Evolutionary conservation across 2,888 invertebrate species (phyloP).

Genomic region (Alentia gelatinosa): DNA sequence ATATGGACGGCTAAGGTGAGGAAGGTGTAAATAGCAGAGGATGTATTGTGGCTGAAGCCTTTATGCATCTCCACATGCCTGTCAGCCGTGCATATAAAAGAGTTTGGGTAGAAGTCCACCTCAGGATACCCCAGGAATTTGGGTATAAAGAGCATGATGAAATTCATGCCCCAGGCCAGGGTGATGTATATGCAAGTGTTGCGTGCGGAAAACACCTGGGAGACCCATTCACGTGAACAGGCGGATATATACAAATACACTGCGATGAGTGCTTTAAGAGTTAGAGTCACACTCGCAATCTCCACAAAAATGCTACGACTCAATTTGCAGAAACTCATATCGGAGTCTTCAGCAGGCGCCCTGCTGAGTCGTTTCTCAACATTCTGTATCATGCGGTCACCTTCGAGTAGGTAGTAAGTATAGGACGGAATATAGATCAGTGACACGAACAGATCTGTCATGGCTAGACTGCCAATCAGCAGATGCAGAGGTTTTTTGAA

Average conservation of each 20-base stretch:
- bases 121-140: slow-evolving; percentile 49
- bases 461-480: slow-evolving; percentile 57
- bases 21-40: slow-evolving; percentile 41
- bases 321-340: neutral
- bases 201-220: slow-evolving; percentile 46
- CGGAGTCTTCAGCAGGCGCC: neutral
- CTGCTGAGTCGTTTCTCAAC: neutral
- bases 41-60: neutral
- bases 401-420: slow-evolving; percentile 62
- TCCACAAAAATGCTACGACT: slow-evolving; percentile 57
- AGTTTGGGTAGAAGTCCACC: slow-evolving; percentile 62
- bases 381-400: slow-evolving; percentile 5
- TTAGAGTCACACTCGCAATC: slow-evolving; percentile 59
- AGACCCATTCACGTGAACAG: slow-evolving; percentile 46
- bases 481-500: slow-evolving; percentile 59
- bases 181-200: slow-evolving; percentile 45
- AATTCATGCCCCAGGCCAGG: slow-evolving; percentile 59
- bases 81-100: slow-evolving; percentile 18
- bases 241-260: slow-evolving; percentile 57
- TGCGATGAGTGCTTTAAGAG: slow-evolving; percentile 60
- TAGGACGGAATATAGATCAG: slow-evolving; percentile 63
- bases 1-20: slow-evolving; percentile 57
- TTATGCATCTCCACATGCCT: neutral
- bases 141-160: slow-evolving; percentile 59
- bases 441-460: slow-evolving; percentile 59